These are phyloP conservation scores for Heterohyrax brucei DNA, from an alignment of 2,797 vertebrate species.

Conservation along the genomic window DNA sequence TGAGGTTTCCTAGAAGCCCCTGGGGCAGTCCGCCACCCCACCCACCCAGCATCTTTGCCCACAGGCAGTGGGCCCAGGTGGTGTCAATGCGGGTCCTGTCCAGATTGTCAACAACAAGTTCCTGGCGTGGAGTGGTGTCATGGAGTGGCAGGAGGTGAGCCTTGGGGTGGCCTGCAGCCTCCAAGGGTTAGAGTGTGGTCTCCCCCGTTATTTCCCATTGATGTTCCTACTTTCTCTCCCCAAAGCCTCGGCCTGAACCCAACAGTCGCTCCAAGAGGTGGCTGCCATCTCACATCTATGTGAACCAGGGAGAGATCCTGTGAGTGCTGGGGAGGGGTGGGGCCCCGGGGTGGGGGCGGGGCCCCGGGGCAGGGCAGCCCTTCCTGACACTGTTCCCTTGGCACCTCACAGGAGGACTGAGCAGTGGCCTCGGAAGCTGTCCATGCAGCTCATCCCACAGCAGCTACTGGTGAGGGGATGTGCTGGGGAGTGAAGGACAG, in stretches of 20 bases:
- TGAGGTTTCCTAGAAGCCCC: conserved; percentile 85
- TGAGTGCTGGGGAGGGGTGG: conserved; percentile 89
- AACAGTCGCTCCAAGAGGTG: conserved; percentile 95
- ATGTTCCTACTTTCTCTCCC: not conserved
- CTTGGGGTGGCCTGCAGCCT: not conserved
- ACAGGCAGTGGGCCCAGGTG: conserved; percentile 89
- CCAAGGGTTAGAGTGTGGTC: not conserved
- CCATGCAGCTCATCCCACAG: conserved; percentile 98
- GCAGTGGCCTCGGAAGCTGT: conserved; percentile 97
- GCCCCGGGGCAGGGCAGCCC: not conserved
- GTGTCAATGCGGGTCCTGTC: conserved; percentile 88
- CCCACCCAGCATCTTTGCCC: conserved; percentile 80
- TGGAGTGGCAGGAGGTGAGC: conserved; percentile 97
- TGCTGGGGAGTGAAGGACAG: too few relatives aligned
- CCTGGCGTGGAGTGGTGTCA: conserved; percentile 95
- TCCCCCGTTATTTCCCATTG: not conserved
- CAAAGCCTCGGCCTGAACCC: conserved; percentile 96
- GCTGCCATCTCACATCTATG: conserved; percentile 96
- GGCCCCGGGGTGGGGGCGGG: fast-evolving
- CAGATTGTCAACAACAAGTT: conserved; percentile 95
- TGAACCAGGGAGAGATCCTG: conserved; percentile 97
- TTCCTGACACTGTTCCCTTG: fast-evolving
- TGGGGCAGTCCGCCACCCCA: conserved; percentile 83
- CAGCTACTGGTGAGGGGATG: conserved; percentile 93
- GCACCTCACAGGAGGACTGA: conserved; percentile 93